phyloP scores from a whole-genome alignment of 2,113 vertebrate genomes.

The Leucoraja erinaceus region DNA sequence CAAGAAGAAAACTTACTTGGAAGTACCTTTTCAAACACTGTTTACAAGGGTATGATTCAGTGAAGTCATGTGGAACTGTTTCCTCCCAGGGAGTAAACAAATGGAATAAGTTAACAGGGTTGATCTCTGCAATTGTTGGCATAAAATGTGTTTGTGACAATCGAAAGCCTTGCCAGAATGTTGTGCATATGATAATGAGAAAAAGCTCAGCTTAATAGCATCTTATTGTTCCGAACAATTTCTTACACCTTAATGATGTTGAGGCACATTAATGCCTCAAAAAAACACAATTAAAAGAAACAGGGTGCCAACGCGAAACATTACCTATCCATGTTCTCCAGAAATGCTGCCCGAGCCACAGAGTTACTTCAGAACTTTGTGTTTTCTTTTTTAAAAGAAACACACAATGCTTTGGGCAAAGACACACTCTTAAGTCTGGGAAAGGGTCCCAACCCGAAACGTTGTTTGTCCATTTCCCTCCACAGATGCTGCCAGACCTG shows the following conservation, averaged over 20 bases:
- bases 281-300: too few relatives aligned
- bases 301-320: too few relatives aligned
- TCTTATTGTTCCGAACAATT: not conserved
- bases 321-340: too few relatives aligned
- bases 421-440: too few relatives aligned
- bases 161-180: not conserved
- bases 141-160: not conserved
- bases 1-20: not conserved
- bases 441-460: too few relatives aligned
- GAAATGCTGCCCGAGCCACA: too few relatives aligned
- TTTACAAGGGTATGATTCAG: slow-evolving; percentile 15
- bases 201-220: not conserved
- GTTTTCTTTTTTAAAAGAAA: not conserved
- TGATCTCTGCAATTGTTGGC: not conserved
- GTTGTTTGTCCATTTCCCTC: too few relatives aligned
- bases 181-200: not conserved
- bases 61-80: not conserved
- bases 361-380: too few relatives aligned
- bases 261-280: not conserved
- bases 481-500: too few relatives aligned
- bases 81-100: not conserved
- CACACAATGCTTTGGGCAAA: not conserved
- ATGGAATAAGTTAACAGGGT: not conserved
- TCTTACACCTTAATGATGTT: not conserved
- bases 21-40: not conserved